Base-by-base conservation (phyloP, 2,113 vertebrate species). In the Oplegnathus fasciatus region DNA sequence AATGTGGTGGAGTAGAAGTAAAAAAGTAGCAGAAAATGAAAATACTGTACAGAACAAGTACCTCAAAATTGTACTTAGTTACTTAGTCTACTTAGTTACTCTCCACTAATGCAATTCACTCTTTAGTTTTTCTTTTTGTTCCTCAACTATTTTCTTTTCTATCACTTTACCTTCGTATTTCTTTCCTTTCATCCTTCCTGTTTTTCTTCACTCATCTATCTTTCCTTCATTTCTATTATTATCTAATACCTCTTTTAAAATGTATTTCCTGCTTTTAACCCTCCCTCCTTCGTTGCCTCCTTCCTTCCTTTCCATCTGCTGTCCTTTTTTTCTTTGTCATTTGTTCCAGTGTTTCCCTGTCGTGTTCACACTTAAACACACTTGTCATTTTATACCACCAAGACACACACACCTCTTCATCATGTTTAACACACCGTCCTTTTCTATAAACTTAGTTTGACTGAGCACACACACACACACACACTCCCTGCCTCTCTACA, bases 341-440 rank as follows among this genome's bases (percentile, higher is more conserved):
- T 24, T 52, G 8, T 48, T 30, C n/a, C 58, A 20, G 60, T 32
- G 17, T 46, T 28, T 11, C 1, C 14, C 15, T 20, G 32, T 11
- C 32, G 13, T 32, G 5, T 24, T 37, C 18, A 58, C 42, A 74
- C 9, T 73, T 5, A 5, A 34, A 44, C 57, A 72, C 74, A 52
- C n/a, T n/a, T 94, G 22, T 40, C 54, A 34, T 34, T 52, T 32
- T 30, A 50, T 28, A 9, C 9, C 30, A 26, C 10, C 2, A 32
- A 92, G 93, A 93, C 94, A 94, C 92, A 93, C 95, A 94, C 95
- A 93, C 65, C 30, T 61, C 37, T 32, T 57, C 69, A 17, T 32
- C 32, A 24, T 22, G 8, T 28, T 22, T 5, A 68, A 54, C 55
- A 54, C 57, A n/a, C 66, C 0, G 5, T 42, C 75, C 61, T 20